Percentiles rank a stretch among this genome's conserved stretches.
Conservation (phyloP, 2,888 invertebrate genomes). For the Cremastinae sp. region DNA sequence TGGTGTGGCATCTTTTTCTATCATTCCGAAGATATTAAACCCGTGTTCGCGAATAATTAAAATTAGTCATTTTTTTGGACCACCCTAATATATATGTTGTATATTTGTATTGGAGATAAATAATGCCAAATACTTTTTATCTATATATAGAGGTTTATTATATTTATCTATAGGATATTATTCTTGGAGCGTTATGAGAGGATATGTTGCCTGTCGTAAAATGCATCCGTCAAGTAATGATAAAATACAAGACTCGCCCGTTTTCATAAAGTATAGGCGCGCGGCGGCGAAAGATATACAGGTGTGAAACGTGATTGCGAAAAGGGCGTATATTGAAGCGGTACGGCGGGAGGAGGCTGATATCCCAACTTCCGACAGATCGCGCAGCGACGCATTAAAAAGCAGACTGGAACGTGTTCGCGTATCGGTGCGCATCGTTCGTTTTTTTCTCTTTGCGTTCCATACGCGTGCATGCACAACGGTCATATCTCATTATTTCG, state of each 20-base stretch:
- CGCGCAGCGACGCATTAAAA: not conserved
- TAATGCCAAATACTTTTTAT: slow-evolving; percentile 35
- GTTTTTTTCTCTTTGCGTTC: slow-evolving; percentile 11
- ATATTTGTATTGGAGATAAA: slow-evolving; percentile 29
- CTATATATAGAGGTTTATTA: slow-evolving; percentile 45
- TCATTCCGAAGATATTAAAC: no score
- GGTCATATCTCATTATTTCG: slow-evolving; percentile 48
- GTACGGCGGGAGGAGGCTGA: not conserved
- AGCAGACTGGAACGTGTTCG: not conserved
- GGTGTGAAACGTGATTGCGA: not conserved
- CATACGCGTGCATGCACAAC: slow-evolving; percentile 14
- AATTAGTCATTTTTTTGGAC: no score
- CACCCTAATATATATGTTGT: no score
- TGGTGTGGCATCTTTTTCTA: no score
- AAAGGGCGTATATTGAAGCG: not conserved
- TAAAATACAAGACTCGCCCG: slow-evolving; percentile 4
- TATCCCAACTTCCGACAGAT: not conserved
- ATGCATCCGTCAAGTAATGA: slow-evolving; percentile 38
- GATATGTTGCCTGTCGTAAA: slow-evolving; percentile 21
- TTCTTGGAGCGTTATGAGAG: no score
- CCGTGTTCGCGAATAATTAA: no score
- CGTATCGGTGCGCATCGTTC: no score
- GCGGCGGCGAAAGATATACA: no score
- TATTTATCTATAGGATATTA: no score
- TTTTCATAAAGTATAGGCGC: slow-evolving; percentile 5